Evolutionary conservation across 53 echinoderm and acorn worm genomes (phyloP), one percentile per base, ranked within the genome.

Genomic region (Pentamera pediparva): DNA sequence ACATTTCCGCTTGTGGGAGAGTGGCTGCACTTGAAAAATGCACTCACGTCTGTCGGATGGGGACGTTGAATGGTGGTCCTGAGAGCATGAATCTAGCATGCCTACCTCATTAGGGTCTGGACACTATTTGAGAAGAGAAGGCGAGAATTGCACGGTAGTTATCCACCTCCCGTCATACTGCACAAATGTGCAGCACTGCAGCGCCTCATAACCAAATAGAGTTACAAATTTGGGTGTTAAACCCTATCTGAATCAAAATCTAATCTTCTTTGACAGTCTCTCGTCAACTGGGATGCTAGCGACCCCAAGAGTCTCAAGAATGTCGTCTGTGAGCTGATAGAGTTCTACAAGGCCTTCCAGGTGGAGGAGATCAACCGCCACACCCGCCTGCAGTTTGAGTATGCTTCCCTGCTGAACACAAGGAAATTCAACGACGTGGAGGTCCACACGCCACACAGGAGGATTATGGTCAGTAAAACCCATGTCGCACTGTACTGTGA

Each of bases 241-340:
- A 8, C 43, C 43, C 43, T 15, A 41, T 15, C 15, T 18, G 10
- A 54, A 0, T 22, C 39, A 11, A 0, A 21, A 17, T 6, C 35
- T 37, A 37, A 21, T 63, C 3, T 22, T 18, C 18, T 11, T 65
- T 32, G 5, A 13, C 64, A 95, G 96, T 85, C 85, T 67, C 79
- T 95, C 12, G 91, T 86, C 31, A 84, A 91, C 47, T 95, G 90
- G 96, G 83, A 91, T 61, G 63, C 87, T 5, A 77, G 62, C 3
- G 88, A 88, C 28, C 60, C 79, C 6, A 80, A 80, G 33, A 79
- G 85, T 25, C 76, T 95, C 36, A 54, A 85, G 48, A 38, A 41
- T 60, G 96, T 83, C 37, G 53, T 95, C 39, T 56, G 75, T 45
- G 96, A 95, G 52, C 82, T 95, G 20, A 49, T 95, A 0, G 52